These are phyloP conservation scores for Bombus waltoni DNA, from an alignment of 1,140 invertebrate genomes.

Conservation along the genomic window DNA sequence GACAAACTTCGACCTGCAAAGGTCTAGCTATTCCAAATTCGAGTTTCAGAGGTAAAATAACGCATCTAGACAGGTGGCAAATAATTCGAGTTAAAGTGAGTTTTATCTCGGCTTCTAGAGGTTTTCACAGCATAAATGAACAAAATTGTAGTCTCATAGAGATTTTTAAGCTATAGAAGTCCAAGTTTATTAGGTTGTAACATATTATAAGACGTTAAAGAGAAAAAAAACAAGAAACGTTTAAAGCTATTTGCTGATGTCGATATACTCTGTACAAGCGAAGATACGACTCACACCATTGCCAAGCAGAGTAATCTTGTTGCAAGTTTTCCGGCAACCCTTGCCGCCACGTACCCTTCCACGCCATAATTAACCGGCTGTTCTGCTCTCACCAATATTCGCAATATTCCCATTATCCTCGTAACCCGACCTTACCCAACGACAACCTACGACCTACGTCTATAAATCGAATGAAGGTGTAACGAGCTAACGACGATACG, in stretches of 20 bases:
- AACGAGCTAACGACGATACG: slow-evolving; percentile 70
- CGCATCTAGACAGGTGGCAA: too few species aligned
- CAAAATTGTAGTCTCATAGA: too few species aligned
- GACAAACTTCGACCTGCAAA: too few species aligned
- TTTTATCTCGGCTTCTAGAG: too few species aligned
- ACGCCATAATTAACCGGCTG: slow-evolving; percentile 70
- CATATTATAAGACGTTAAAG: not conserved
- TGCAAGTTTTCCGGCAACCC: slow-evolving; percentile 41
- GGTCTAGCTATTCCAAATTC: too few species aligned
- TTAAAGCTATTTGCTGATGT: not conserved
- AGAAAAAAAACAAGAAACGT: not conserved
- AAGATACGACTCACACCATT: not conserved
- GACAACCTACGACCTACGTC: slow-evolving; percentile 56
- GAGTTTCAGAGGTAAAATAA: too few species aligned
- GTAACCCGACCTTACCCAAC: slow-evolving; percentile 69
- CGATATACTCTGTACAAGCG: too few species aligned
- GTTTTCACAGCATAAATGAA: too few species aligned
- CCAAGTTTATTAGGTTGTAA: too few species aligned
- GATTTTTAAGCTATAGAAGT: too few species aligned
- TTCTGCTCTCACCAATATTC: slow-evolving; percentile 71
- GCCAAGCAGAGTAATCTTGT: slow-evolving; percentile 11
- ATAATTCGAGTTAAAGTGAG: too few species aligned
- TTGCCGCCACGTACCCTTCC: slow-evolving; percentile 36
- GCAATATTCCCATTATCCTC: slow-evolving; percentile 73
- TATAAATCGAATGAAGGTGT: slow-evolving; percentile 73